Conservation (phyloP, 1,140 invertebrate species). For the Zaprionus tsacasi region DNA sequence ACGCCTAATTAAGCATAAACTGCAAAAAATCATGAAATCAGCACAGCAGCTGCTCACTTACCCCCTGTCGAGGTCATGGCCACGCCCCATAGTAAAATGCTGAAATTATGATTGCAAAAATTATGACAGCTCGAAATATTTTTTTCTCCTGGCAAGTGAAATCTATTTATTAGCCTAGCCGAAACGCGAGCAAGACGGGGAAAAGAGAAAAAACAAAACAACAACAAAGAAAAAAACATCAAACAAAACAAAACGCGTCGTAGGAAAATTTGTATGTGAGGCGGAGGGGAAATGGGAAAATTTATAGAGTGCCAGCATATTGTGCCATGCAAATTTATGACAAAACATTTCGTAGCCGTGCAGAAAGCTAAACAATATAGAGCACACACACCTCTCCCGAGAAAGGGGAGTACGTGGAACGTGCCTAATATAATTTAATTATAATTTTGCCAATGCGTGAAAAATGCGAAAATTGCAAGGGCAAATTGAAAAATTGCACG, state of each 20-base stretch:
- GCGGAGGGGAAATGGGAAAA: constrained; percentile 19
- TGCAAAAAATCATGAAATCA: constrained; percentile 28
- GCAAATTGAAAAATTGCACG: constrained; percentile 47
- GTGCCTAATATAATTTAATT: constrained; percentile 81
- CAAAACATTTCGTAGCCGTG: constrained; percentile 67
- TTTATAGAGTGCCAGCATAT: constrained; percentile 55
- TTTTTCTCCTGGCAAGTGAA: not conserved
- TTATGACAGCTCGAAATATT: constrained; percentile 65
- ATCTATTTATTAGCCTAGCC: constrained; percentile 43
- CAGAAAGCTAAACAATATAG: constrained; percentile 72
- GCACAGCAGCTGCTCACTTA: constrained; percentile 70
- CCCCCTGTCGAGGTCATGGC: constrained; percentile 43
- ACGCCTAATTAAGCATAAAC: constrained; percentile 36
- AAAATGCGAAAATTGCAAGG: constrained; percentile 68
- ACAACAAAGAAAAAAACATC: not conserved
- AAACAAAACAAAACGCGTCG: constrained; percentile 41
- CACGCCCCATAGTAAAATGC: constrained; percentile 68
- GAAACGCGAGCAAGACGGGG: not conserved
- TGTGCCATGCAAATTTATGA: constrained; percentile 80
- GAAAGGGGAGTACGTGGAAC: constrained; percentile 50
- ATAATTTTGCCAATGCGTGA: constrained; percentile 71
- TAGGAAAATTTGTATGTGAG: constrained; percentile 15
- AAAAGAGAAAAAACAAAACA: constrained; percentile 18
- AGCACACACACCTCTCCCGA: constrained; percentile 8
- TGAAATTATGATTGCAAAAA: constrained; percentile 74